Evolutionary conservation across 2,888 invertebrate genomes (phyloP), one percentile per base, ranked within the genome.

Genomic region (Capitulum mitella): DNA sequence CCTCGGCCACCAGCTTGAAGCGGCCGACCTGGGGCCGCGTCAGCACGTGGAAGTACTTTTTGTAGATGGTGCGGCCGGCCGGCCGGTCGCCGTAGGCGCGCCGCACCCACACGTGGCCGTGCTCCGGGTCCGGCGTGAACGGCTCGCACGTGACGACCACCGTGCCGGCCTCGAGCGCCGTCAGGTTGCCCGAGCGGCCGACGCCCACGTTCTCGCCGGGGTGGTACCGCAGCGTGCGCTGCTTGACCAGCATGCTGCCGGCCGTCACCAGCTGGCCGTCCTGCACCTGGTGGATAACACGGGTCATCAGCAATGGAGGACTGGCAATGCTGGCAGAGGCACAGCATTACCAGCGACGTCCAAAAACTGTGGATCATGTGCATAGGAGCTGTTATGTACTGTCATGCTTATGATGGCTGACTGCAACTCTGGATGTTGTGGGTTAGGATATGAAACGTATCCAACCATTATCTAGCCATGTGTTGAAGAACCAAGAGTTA

Each of bases 1-100:
- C 76, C 32, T 48, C 32, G 16, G 26, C 76, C 16, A 76, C 48
- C 76, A 76, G 76, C 43, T 37, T 40, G 19, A 76, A 76, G 19
- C 48, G 43, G 26, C 48, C 46, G 16, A 32, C 29, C 76, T 48
- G 76, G 32, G 46, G 46, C 32, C 19, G 29, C 29, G n/a, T 5
- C 29, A 76, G 46, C 76, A 76, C 76, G 32, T 46, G 46, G 46
- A 19, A 76, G 46, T 76, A 76, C 32, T 76, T 76, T 32, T 76
- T 76, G 46, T 46, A 48, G 29, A 76, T 76, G 46, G 32, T 29
- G 29, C 32, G n/a, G 29, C 46, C 76, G 19, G 32, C 29, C 26
- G 43, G 19, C 29, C 32, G 46, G 26, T 76, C 46, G 12, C 14
- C 29, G 46, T 76, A 76, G 26, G 46, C 76, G n/a, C 76, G n/a